Evolutionary conservation across 1,140 invertebrate genomes (phyloP), one percentile per base, ranked within the genome.

Genomic region (Nomia melanderi): DNA sequence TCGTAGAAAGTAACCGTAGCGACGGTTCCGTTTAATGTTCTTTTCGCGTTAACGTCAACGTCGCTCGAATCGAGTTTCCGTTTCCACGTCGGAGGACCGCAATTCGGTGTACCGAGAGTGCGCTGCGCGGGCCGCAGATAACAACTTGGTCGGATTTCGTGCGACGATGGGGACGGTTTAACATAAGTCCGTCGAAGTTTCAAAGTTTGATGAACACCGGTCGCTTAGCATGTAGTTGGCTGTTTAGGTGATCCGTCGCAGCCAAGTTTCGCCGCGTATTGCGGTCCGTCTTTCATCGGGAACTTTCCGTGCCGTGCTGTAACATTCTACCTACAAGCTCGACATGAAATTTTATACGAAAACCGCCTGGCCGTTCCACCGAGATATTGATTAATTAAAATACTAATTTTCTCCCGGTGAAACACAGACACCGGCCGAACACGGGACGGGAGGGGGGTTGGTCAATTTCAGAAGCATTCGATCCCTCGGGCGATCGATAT

Each of bases 131-230:
- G 59, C 70, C 39, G 39, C 27, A 47, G 69, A 69, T 83, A 82
- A 78, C 27, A 41, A 17, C 59, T 75, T 64, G 11, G 59, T n/a
- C 36, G 56, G 75, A 69, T 72, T 56, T n/a, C 9, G 17, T 6
- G 62, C 44, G 53, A 54, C 41, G 44, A 67, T 39, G 50, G 54
- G 14, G 66, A 54, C 33, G 56, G 50, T 79, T 84, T 76, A 69
- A 29, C 65, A 50, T 83, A 83, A 84, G 66, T 66, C 56, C 73
- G 53, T 74, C 39, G 47, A 84, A 84, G 74, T 84, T 81, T 69
- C 82, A 63, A 84, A 84, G 73, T 84, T 84, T 84, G 65, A 84
- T 75, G 62, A 75, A 81, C 39, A 63, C 54, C 39, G 29, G 17
- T 64, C 20, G 62, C 53, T 73, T 79, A 79, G 64, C 23, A 29